These are phyloP conservation scores for Melipona beecheii DNA, from an alignment of 2,888 invertebrate genomes.

Conservation along the genomic window DNA sequence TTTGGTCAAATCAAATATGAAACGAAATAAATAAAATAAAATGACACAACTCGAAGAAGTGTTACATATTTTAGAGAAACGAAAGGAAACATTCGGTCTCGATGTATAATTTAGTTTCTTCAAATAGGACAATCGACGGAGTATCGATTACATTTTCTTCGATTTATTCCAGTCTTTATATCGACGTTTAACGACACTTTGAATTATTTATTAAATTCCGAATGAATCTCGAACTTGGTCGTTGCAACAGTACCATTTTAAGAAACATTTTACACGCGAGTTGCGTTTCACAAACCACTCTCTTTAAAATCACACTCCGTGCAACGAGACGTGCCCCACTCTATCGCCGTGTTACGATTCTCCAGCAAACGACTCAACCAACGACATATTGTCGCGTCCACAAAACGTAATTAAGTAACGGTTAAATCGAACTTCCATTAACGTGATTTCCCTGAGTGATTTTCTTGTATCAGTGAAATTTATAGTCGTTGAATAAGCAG, in stretches of 20 bases:
- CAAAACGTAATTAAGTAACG: background rate
- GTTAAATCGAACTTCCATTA: background rate
- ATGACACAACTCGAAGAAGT: too few relatives aligned
- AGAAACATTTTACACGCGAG: background rate
- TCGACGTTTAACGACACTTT: too few relatives aligned
- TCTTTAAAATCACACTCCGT: background rate
- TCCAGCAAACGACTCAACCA: background rate
- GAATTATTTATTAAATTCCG: too few relatives aligned
- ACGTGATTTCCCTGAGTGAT: constrained; percentile 4
- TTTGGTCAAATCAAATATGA: too few relatives aligned
- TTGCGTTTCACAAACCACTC: background rate
- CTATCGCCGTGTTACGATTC: background rate
- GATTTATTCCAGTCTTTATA: too few relatives aligned
- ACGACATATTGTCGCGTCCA: background rate
- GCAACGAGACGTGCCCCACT: background rate
- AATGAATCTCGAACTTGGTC: too few relatives aligned
- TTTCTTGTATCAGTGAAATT: constrained; percentile 8
- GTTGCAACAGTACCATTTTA: background rate
- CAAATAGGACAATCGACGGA: too few relatives aligned
- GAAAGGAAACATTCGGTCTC: too few relatives aligned
- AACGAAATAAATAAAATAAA: too few relatives aligned
- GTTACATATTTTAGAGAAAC: too few relatives aligned
- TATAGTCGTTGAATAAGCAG: background rate
- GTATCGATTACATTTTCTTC: too few relatives aligned
- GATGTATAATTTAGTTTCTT: too few relatives aligned